Conservation (phyloP, 2,888 invertebrate genomes). For the Pherbina coryleti region DNA sequence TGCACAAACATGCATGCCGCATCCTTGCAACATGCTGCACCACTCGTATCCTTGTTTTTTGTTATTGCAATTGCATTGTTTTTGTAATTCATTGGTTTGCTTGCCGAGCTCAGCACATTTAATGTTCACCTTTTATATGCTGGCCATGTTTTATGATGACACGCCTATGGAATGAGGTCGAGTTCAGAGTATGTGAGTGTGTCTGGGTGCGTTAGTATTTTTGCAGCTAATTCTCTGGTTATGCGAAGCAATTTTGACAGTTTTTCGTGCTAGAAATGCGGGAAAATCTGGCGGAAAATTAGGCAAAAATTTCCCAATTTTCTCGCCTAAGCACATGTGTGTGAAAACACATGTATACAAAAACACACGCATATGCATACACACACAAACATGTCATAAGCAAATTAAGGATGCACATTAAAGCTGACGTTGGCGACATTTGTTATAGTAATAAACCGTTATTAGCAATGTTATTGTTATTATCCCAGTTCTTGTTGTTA, state of each 20-base stretch:
- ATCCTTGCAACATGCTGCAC: background rate
- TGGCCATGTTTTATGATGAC: background rate
- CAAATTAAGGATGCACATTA: conserved; percentile 18
- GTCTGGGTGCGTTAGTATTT: conserved; percentile 20
- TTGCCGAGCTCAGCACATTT: background rate
- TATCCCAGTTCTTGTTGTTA: background rate
- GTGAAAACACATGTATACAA: background rate
- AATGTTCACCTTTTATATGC: background rate
- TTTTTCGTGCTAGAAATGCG: background rate
- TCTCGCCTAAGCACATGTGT: background rate
- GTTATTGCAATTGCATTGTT: background rate
- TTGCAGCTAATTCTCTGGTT: conserved; percentile 15
- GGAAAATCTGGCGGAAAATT: conserved; percentile 26
- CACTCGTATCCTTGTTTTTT: background rate
- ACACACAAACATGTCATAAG: background rate
- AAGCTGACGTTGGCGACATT: conserved; percentile 36
- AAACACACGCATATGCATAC: background rate
- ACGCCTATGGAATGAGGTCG: background rate
- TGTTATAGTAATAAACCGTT: conserved; percentile 26
- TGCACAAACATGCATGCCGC: conserved; percentile 26
- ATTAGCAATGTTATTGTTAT: conserved; percentile 22
- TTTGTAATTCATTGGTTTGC: background rate
- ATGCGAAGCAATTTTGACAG: conserved; percentile 26
- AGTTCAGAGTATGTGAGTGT: background rate
- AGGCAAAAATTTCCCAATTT: conserved; percentile 51